phyloP scores from a whole-genome alignment of 2,888 invertebrate species.

The Chloromyia formosa region DNA sequence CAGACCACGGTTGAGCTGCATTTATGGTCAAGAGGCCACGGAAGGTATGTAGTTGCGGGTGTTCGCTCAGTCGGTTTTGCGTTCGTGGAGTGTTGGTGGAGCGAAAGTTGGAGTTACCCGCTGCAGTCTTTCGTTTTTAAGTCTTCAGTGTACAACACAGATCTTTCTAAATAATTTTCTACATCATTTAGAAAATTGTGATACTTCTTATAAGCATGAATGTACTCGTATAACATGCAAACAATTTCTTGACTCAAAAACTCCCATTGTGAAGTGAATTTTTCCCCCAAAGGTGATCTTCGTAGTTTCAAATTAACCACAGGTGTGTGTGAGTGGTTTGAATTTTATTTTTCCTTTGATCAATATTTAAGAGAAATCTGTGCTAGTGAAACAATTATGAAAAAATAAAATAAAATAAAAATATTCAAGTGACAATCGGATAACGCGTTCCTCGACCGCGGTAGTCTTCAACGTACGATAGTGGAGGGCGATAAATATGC shows the following conservation, averaged over 20 bases:
- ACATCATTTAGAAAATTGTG: not conserved
- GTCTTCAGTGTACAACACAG: not conserved
- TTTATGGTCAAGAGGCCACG: not conserved
- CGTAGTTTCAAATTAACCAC: not conserved
- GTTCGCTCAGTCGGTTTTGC: not conserved
- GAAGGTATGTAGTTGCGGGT: not conserved
- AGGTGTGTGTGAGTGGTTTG: not conserved
- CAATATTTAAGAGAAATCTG: too few relatives aligned
- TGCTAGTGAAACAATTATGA: constrained; percentile 1
- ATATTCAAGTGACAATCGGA: not conserved
- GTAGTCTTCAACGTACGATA: not conserved
- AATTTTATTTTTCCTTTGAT: not conserved
- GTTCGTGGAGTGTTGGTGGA: not conserved
- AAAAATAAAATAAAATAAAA: not conserved
- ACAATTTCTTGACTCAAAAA: not conserved
- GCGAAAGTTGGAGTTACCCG: not conserved
- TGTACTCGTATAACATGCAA: constrained; percentile 28
- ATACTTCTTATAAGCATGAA: too few relatives aligned
- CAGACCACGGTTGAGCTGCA: constrained; percentile 1
- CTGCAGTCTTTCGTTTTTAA: not conserved
- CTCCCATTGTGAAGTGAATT: not conserved
- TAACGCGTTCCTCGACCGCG: not conserved
- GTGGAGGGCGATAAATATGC: constrained; percentile 11
- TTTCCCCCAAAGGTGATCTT: not conserved
- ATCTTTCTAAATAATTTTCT: not conserved